phyloP scores from a whole-genome alignment of 2,888 invertebrate genomes.

The Tachina grossa region DNA sequence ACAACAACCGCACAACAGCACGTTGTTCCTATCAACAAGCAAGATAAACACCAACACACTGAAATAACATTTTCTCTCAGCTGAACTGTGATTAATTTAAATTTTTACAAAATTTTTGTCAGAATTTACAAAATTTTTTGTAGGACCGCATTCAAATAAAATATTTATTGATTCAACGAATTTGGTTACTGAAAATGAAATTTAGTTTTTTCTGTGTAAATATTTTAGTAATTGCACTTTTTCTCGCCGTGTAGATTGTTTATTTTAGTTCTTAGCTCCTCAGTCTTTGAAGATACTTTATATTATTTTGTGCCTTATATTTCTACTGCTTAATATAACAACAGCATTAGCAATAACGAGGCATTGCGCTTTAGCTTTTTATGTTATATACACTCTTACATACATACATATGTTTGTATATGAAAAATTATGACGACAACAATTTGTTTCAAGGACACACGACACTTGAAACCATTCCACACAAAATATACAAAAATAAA shows the following conservation, averaged over 20 bases:
- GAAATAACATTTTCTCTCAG: too few species aligned
- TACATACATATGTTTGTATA: constrained; percentile 22
- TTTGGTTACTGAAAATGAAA: too few species aligned
- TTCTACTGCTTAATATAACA: constrained; percentile 23
- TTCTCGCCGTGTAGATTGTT: not conserved
- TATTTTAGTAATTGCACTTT: not conserved
- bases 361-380: constrained; percentile 4
- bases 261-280: not conserved
- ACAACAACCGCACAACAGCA: too few species aligned
- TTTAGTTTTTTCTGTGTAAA: too few species aligned
- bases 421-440: constrained; percentile 72
- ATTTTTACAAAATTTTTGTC: too few species aligned
- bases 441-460: constrained; percentile 73
- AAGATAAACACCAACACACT: too few species aligned
- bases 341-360: constrained; percentile 22
- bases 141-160: too few species aligned
- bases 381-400: not conserved
- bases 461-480: constrained; percentile 71
- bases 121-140: too few species aligned
- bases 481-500: constrained; percentile 14
- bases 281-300: not conserved
- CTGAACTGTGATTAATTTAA: too few species aligned
- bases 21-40: too few species aligned
- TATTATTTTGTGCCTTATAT: constrained; percentile 19
- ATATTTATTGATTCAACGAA: too few species aligned